Conservation (phyloP, 2,888 invertebrate genomes). For the Epinotia demarniana region DNA sequence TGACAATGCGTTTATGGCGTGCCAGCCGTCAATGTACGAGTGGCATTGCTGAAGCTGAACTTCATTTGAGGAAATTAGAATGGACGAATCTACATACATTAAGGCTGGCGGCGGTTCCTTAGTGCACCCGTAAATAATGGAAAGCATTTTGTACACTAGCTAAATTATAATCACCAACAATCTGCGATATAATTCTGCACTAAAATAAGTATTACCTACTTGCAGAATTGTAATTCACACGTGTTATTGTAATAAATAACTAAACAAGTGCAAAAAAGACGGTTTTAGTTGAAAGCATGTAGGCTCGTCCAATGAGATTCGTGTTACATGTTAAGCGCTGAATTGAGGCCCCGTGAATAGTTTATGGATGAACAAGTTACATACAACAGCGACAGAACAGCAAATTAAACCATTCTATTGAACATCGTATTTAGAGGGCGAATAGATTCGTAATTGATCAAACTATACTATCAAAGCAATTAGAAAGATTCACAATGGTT, state of each 20-base stretch:
- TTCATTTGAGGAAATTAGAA: constrained; percentile 41
- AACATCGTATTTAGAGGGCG: background rate
- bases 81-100: constrained; percentile 40
- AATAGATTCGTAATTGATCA: background rate
- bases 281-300: background rate
- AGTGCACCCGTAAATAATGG: constrained; percentile 28
- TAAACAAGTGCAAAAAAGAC: background rate
- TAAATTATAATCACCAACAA: background rate
- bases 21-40: constrained; percentile 12
- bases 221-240: background rate
- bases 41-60: constrained; percentile 17
- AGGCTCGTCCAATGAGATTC: background rate
- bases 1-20: constrained; percentile 34
- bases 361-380: background rate
- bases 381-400: background rate
- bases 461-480: background rate
- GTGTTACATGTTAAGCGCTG: background rate
- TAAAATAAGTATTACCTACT: background rate
- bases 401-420: background rate
- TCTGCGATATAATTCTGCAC: too few species aligned
- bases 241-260: background rate
- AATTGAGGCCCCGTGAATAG: background rate
- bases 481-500: background rate
- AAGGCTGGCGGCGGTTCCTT: constrained; percentile 33
- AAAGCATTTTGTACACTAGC: background rate